A percentile compares a stretch with the other conserved stretches of the same genome.
These are phyloP conservation scores for Xyrichtys novacula DNA, from an alignment of 2,797 vertebrate species.

Conservation along the genomic window DNA sequence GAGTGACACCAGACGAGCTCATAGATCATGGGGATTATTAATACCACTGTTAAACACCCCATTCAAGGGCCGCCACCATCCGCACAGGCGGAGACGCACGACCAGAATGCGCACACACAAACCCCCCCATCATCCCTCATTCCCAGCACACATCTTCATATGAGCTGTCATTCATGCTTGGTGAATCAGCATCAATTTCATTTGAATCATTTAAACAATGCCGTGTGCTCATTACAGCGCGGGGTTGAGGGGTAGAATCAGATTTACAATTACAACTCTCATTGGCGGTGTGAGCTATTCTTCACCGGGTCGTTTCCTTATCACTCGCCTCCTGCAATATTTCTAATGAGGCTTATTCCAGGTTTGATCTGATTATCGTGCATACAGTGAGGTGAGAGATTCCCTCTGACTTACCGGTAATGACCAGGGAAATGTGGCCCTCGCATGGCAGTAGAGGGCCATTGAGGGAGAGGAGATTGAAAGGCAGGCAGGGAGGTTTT, in stretches of 20 bases:
- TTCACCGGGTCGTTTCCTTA: slow-evolving; percentile 75
- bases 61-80: slow-evolving; percentile 64
- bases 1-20: slow-evolving; percentile 83
- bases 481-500: slow-evolving; percentile 44
- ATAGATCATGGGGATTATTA: slow-evolving; percentile 85
- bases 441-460: slow-evolving; percentile 68
- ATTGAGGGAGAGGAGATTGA: slow-evolving; percentile 71
- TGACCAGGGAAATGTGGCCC: slow-evolving; percentile 81
- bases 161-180: slow-evolving; percentile 80
- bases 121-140: slow-evolving; percentile 67
- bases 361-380: slow-evolving; percentile 76
- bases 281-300: slow-evolving; percentile 63
- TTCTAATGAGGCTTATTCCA: slow-evolving; percentile 74
- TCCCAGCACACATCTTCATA: slow-evolving; percentile 74
- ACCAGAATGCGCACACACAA: slow-evolving; percentile 18
- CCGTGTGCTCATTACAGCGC: slow-evolving; percentile 75
- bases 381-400: slow-evolving; percentile 74
- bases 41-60: slow-evolving; percentile 81
- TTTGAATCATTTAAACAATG: slow-evolving; percentile 82
- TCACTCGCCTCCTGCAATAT: slow-evolving; percentile 56
- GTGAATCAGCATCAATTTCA: slow-evolving; percentile 81
- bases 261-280: slow-evolving; percentile 80
- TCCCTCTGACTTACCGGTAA: slow-evolving; percentile 76
- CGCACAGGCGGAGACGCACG: slow-evolving; percentile 43
- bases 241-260: slow-evolving; percentile 74